Conservation (phyloP, 1,140 invertebrate genomes). For the Aphis gossypii region DNA sequence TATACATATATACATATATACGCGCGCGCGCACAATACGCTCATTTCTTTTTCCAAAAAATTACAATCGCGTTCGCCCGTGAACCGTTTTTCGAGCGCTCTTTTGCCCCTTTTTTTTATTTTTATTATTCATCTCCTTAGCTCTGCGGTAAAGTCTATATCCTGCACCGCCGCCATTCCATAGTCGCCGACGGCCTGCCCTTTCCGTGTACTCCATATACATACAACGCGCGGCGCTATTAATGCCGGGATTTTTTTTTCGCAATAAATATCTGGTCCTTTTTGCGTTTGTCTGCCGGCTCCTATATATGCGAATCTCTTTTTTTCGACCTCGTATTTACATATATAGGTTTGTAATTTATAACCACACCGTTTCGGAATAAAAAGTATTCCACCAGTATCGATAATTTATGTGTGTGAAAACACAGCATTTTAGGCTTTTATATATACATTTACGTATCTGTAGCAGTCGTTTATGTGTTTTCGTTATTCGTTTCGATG, state of each 20-base stretch:
- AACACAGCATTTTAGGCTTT: constrained; percentile 25
- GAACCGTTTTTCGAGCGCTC: neutral
- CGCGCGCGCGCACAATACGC: neutral
- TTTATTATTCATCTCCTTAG: constrained; percentile 26
- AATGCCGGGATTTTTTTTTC: constrained; percentile 44
- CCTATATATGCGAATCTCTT: neutral
- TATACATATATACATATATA: neutral
- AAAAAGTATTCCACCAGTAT: neutral
- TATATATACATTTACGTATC: neutral
- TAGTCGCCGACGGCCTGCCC: neutral
- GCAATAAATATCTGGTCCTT: constrained; percentile 43
- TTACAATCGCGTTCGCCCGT: constrained; percentile 33
- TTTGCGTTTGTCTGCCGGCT: constrained; percentile 10
- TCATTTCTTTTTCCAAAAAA: constrained; percentile 32
- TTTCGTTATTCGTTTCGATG: neutral
- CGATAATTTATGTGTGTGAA: constrained; percentile 16
- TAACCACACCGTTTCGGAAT: neutral
- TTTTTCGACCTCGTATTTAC: constrained; percentile 5
- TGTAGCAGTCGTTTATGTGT: neutral
- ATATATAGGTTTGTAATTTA: constrained; percentile 35
- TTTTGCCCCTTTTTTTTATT: neutral
- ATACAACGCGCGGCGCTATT: neutral
- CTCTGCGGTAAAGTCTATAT: neutral
- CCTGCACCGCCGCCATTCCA: neutral
- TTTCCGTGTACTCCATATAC: constrained; percentile 6